Conservation (phyloP, 2,797 vertebrate species). For the Todus mexicanus region DNA sequence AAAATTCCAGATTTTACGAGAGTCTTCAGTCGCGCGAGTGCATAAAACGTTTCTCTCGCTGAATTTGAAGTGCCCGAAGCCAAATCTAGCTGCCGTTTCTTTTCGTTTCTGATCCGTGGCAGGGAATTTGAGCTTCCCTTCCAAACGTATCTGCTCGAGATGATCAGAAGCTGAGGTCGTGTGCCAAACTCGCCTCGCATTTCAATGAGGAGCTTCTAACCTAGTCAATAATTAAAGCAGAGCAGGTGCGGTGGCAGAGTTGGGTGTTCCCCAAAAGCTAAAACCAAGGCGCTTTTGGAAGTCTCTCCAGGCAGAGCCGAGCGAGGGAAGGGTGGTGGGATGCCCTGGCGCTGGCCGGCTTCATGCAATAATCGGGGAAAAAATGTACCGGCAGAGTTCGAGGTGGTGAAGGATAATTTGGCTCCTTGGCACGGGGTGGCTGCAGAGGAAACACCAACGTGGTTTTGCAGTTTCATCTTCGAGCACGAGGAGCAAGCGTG, state of each 20-base stretch:
- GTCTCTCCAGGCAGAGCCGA: neutral
- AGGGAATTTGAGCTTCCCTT: neutral
- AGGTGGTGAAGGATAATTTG: neutral
- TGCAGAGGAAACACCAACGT: neutral
- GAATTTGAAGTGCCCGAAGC: neutral
- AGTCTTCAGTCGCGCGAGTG: neutral
- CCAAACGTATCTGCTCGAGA: neutral
- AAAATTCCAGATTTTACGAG: neutral
- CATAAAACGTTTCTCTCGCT: neutral
- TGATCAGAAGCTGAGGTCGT: conserved; percentile 13
- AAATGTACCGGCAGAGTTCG: neutral
- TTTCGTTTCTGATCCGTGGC: neutral
- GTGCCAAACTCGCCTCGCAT: conserved; percentile 22
- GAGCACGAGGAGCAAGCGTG: neutral
- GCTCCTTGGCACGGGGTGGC: neutral
- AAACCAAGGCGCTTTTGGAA: conserved; percentile 33
- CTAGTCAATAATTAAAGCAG: conserved; percentile 12
- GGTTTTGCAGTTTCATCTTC: neutral
- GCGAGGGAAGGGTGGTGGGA: neutral
- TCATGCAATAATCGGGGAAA: neutral
- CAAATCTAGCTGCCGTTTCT: neutral
- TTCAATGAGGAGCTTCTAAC: conserved; percentile 3
- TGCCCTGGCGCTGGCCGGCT: neutral
- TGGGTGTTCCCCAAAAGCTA: conserved; percentile 36
- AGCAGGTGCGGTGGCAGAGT: conserved; percentile 4